Conservation (phyloP, 2,888 invertebrate genomes). For the Pterostichus niger region DNA sequence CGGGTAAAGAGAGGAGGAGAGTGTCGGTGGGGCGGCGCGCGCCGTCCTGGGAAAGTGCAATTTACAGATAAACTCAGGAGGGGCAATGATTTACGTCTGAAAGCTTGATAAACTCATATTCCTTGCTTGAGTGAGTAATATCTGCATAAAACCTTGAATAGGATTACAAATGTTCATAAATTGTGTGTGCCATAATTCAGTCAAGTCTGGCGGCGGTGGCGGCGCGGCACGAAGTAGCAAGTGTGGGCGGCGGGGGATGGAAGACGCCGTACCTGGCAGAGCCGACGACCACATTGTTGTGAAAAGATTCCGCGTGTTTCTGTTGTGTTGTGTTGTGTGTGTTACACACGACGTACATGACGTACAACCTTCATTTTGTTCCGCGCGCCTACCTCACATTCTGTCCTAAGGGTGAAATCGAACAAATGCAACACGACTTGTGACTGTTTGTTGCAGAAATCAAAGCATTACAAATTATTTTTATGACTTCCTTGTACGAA, state of each 20-base stretch:
- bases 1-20: too few species aligned
- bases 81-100: conserved; percentile 84
- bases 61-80: conserved; percentile 81
- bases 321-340: too few species aligned
- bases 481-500: too few species aligned
- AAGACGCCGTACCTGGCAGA: conserved; percentile 16
- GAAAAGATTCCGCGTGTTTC: conserved; percentile 25
- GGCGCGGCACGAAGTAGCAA: not conserved
- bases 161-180: conserved; percentile 79
- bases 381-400: too few species aligned
- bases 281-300: conserved; percentile 28
- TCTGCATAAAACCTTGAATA: conserved; percentile 78
- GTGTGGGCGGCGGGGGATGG: conserved; percentile 15
- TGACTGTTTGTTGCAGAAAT: too few species aligned
- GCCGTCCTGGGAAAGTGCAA: conserved; percentile 81
- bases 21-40: conserved; percentile 70
- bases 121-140: conserved; percentile 78
- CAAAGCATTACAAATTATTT: too few species aligned
- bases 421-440: too few species aligned
- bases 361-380: not conserved
- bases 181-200: conserved; percentile 78
- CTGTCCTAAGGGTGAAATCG: too few species aligned
- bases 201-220: conserved; percentile 71
- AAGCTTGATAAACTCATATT: conserved; percentile 81
- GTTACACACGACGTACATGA: too few species aligned